These are phyloP conservation scores for Azorinus chamasolen DNA, from an alignment of 2,888 invertebrate species.

Conservation along the genomic window DNA sequence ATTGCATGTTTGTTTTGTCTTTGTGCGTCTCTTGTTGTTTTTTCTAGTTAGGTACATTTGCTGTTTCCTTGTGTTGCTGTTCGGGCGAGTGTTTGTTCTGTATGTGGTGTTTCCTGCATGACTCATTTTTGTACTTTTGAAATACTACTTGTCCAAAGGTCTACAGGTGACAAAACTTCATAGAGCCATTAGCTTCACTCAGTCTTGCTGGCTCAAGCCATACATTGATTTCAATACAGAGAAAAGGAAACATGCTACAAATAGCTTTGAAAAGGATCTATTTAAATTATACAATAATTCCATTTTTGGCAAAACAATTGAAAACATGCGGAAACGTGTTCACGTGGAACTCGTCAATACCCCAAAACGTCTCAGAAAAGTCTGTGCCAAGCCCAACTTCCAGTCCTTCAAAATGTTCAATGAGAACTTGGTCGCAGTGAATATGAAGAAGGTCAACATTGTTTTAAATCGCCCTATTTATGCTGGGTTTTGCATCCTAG, in stretches of 20 bases:
- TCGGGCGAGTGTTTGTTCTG: too few relatives aligned
- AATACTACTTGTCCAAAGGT: constrained; percentile 11
- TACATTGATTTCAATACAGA: constrained; percentile 11
- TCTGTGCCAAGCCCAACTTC: constrained; percentile 14
- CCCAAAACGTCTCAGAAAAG: background rate
- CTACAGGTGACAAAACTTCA: constrained; percentile 19
- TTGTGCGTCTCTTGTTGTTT: too few relatives aligned
- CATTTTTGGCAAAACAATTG: background rate
- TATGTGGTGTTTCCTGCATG: too few relatives aligned
- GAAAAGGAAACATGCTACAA: background rate
- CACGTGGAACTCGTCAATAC: constrained; percentile 13
- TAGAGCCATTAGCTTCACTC: constrained; percentile 19
- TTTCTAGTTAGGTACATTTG: too few relatives aligned
- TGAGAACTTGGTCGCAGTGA: constrained; percentile 21
- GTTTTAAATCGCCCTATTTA: constrained; percentile 26
- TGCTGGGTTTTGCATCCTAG: constrained; percentile 17
- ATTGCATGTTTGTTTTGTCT: too few relatives aligned
- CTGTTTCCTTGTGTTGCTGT: too few relatives aligned
- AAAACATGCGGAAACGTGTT: background rate
- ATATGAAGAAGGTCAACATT: constrained; percentile 3
- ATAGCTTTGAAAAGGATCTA: constrained; percentile 12
- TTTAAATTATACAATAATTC: constrained; percentile 19
- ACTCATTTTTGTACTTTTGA: too few relatives aligned
- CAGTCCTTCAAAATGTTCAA: constrained; percentile 25
- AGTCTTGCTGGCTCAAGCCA: constrained; percentile 10